Conservation (phyloP, 2,113 vertebrate species). For the human region DNA sequence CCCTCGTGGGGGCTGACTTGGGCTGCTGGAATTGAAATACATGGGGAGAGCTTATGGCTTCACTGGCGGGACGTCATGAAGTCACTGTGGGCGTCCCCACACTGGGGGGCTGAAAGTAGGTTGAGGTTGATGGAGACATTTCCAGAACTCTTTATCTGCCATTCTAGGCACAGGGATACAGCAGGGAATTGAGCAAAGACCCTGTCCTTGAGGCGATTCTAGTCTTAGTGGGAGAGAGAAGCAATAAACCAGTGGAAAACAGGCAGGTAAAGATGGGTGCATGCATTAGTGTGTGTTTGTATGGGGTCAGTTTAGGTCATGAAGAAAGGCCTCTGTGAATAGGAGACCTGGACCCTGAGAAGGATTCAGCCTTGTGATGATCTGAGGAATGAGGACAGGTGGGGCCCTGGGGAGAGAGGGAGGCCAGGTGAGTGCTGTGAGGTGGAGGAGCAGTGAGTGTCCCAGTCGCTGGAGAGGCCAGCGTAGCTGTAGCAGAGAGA, state of each 20-base stretch:
- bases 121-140: accelerated
- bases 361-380: not conserved
- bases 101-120: not conserved
- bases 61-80: not conserved
- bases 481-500: not conserved
- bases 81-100: not conserved
- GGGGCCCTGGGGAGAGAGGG: not conserved
- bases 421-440: accelerated
- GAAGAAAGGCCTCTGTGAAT: not conserved
- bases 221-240: too few relatives aligned
- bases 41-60: not conserved
- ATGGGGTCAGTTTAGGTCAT: too few relatives aligned
- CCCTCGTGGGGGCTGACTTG: not conserved
- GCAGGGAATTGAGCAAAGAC: not conserved
- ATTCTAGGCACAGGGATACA: accelerated
- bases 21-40: not conserved
- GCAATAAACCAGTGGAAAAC: too few relatives aligned
- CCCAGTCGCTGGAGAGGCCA: not conserved
- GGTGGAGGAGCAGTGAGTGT: not conserved
- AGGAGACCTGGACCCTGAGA: not conserved
- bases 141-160: not conserved
- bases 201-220: not conserved
- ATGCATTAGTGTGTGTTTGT: not conserved
- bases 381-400: not conserved
- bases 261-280: not conserved